phyloP scores from a whole-genome alignment of 2,888 invertebrate genomes.

The Mythimna loreyi region DNA sequence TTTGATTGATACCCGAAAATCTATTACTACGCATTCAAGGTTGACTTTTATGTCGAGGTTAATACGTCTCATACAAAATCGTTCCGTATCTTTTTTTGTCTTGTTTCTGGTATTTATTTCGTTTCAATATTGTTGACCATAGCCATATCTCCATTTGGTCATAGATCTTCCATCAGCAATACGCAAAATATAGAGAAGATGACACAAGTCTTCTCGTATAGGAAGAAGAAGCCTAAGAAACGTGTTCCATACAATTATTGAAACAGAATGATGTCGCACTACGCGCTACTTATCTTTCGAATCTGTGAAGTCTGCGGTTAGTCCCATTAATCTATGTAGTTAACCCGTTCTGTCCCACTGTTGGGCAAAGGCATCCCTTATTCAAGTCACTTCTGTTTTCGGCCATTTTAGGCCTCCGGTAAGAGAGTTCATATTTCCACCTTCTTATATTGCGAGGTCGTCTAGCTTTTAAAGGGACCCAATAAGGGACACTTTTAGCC shows the following conservation, averaged over 20 bases:
- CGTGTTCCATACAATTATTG: not conserved
- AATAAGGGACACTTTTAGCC: too few relatives aligned
- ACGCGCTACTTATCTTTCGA: constrained; percentile 13
- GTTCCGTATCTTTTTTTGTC: not conserved
- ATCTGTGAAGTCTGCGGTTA: constrained; percentile 36
- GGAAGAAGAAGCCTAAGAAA: constrained; percentile 22
- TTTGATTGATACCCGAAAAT: too few relatives aligned
- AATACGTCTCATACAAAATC: too few relatives aligned
- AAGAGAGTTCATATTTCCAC: too few relatives aligned
- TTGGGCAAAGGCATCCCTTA: too few relatives aligned
- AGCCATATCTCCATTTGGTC: constrained; percentile 26
- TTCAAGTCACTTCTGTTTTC: too few relatives aligned
- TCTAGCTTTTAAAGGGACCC: too few relatives aligned
- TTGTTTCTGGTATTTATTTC: not conserved
- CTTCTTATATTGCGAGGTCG: too few relatives aligned
- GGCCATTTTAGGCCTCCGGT: too few relatives aligned
- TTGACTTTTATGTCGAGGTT: too few relatives aligned
- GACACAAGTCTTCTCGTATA: constrained; percentile 13
- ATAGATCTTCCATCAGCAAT: constrained; percentile 27
- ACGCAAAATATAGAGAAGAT: constrained; percentile 13
- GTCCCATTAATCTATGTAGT: constrained; percentile 8
- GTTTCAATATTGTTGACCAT: not conserved
- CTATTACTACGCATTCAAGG: too few relatives aligned
- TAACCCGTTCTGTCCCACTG: too few relatives aligned
- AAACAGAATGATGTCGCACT: constrained; percentile 9